These are phyloP conservation scores for Telmatochromis sp. DNA, from an alignment of 2,113 vertebrate genomes.

Conservation along the genomic window DNA sequence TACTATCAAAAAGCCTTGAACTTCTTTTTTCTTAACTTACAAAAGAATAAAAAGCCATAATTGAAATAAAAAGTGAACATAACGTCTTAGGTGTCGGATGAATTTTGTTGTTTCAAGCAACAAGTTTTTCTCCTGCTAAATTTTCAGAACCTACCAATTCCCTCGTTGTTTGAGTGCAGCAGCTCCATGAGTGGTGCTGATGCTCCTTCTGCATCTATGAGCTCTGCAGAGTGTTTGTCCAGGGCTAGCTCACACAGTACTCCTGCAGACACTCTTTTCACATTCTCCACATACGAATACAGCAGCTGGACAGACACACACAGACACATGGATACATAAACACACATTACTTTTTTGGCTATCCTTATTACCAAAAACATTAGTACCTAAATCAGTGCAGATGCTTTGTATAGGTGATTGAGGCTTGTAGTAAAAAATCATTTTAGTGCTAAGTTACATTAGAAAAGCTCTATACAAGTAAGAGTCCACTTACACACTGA, in stretches of 20 bases:
- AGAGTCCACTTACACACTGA: background rate
- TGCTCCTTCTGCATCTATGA: conserved; percentile 88
- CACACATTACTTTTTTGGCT: background rate
- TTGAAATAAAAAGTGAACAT: background rate
- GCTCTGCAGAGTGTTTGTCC: conserved; percentile 86
- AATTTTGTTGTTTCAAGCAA: background rate
- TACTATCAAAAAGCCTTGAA: fast-evolving
- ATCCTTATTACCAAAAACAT: background rate
- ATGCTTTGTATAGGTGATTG: background rate
- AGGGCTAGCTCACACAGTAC: conserved; percentile 92
- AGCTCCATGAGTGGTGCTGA: conserved; percentile 90
- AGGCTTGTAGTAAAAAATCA: background rate
- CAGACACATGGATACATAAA: background rate
- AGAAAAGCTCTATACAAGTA: background rate
- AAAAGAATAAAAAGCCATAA: background rate
- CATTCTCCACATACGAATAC: conserved; percentile 93
- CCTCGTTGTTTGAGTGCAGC: conserved; percentile 94
- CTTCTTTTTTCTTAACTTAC: background rate
- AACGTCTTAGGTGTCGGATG: fast-evolving
- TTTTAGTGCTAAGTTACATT: background rate
- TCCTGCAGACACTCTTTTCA: conserved; percentile 91
- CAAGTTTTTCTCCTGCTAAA: background rate
- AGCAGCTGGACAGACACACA: conserved; percentile 74
- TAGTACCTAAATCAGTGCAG: background rate
- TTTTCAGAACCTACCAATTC: conserved; percentile 76